phyloP scores from a whole-genome alignment of 1,140 invertebrate species.

The Xylocopa sonorina region DNA sequence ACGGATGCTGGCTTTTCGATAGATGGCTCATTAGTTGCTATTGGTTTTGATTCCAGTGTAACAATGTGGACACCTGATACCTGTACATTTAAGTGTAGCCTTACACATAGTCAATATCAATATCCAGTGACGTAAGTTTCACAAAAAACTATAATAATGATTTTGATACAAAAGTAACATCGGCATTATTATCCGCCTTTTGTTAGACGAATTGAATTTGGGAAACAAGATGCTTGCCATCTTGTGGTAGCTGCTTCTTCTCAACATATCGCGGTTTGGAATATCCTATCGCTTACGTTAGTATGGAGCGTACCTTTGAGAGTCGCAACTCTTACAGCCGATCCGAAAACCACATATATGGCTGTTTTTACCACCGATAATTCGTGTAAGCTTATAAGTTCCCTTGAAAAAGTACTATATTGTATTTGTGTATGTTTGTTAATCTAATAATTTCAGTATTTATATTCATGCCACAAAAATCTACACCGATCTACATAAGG shows the following conservation, averaged over 20 bases:
- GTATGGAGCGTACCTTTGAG: conserved; percentile 84
- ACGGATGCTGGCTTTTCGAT: conserved; percentile 86
- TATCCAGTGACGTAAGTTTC: conserved; percentile 74
- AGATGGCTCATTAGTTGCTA: conserved; percentile 90
- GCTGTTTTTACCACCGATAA: conserved; percentile 85
- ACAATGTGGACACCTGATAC: conserved; percentile 87
- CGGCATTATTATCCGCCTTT: neutral
- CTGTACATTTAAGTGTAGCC: conserved; percentile 82
- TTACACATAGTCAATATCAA: conserved; percentile 73
- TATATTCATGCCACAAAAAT: conserved; percentile 84
- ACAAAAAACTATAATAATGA: neutral
- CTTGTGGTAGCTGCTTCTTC: conserved; percentile 84
- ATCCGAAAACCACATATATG: conserved; percentile 85
- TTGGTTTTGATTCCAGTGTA: conserved; percentile 86
- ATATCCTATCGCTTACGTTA: conserved; percentile 86
- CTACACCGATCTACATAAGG: conserved; percentile 82
- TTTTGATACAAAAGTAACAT: neutral
- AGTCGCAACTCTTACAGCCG: conserved; percentile 81
- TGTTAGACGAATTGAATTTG: conserved; percentile 85
- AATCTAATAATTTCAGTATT: conserved; percentile 79
- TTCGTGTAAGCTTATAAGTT: conserved; percentile 80
- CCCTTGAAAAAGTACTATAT: neutral
- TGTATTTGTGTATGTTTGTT: neutral
- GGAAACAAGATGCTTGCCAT: conserved; percentile 85
- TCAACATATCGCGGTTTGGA: conserved; percentile 86